Percentiles rank a stretch among this genome's conserved stretches.
Evolutionary conservation across 1,140 invertebrate species (phyloP).

Genomic region (Dendroctonus valens): DNA sequence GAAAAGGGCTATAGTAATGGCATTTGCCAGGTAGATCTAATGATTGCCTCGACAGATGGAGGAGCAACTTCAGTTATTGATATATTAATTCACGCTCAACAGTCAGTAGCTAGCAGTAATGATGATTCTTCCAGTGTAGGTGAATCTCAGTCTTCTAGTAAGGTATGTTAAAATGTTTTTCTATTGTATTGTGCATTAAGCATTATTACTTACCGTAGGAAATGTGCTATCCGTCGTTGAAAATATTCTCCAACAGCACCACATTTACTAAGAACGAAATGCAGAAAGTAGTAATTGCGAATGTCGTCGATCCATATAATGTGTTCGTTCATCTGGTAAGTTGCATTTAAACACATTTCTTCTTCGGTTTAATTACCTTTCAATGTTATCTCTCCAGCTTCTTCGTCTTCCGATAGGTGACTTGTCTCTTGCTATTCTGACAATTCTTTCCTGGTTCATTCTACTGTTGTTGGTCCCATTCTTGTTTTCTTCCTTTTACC

Average conservation of each 20-base stretch:
- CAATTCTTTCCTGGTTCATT: too few species aligned
- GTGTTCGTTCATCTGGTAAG: constrained; percentile 38
- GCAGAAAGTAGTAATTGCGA: constrained; percentile 30
- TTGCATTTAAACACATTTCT: neutral
- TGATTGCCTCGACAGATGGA: constrained; percentile 36
- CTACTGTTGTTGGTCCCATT: too few species aligned
- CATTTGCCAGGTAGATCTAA: constrained; percentile 35
- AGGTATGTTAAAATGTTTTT: neutral
- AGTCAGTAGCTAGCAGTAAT: neutral
- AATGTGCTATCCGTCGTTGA: constrained; percentile 1
- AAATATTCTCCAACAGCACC: constrained; percentile 28
- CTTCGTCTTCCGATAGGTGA: too few species aligned
- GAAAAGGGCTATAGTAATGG: constrained; percentile 25
- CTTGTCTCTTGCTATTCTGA: too few species aligned
- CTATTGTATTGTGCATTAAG: too few species aligned
- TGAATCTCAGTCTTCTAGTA: neutral
- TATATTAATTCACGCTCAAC: constrained; percentile 27
- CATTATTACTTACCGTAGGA: neutral
- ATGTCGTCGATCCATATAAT: constrained; percentile 36
- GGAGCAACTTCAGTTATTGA: constrained; percentile 34
- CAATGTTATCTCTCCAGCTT: too few species aligned
- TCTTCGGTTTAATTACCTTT: neutral
- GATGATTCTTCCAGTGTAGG: constrained; percentile 8
- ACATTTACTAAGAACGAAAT: constrained; percentile 33
- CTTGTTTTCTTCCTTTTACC: too few species aligned